Conservation (phyloP, 2,113 vertebrate species). For the Ctenomys sociabilis region DNA sequence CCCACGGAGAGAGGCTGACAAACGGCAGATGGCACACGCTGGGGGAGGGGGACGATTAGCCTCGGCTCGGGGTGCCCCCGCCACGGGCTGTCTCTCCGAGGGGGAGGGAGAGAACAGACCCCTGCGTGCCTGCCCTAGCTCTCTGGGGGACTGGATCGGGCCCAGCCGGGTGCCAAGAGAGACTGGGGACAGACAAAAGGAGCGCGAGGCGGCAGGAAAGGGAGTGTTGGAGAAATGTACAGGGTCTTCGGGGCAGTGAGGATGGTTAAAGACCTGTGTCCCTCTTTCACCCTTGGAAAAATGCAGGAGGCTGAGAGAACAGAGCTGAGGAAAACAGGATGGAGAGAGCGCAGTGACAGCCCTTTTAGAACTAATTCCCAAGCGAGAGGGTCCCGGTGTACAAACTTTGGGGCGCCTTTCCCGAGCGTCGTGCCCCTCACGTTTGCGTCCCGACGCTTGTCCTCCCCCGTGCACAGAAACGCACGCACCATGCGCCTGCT, state of each 20-base stretch:
- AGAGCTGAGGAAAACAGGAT: background rate
- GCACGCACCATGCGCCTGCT: background rate
- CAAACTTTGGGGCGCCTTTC: slow-evolving; percentile 18
- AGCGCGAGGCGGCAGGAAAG: background rate
- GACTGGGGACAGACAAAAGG: slow-evolving; percentile 50
- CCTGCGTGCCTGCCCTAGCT: slow-evolving; percentile 35
- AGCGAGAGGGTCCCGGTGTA: background rate
- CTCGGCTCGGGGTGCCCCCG: slow-evolving; percentile 76
- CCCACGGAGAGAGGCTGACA: slow-evolving; percentile 80
- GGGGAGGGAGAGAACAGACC: slow-evolving; percentile 56
- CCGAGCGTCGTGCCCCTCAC: background rate
- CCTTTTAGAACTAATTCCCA: background rate
- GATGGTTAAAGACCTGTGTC: background rate
- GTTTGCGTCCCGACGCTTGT: fast-evolving
- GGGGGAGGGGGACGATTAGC: slow-evolving; percentile 76
- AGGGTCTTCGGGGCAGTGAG: background rate
- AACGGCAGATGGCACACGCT: slow-evolving; percentile 83
- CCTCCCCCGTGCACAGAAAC: background rate
- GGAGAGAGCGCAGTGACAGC: too few relatives aligned
- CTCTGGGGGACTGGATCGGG: slow-evolving; percentile 12
- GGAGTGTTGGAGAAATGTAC: background rate
- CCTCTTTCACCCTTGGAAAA: background rate
- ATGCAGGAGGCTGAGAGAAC: background rate
- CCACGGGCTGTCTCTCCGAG: slow-evolving; percentile 67
- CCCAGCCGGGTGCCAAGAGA: slow-evolving; percentile 12